Conservation (phyloP, 2,888 invertebrate species). For the Drosophila mercatorum region DNA sequence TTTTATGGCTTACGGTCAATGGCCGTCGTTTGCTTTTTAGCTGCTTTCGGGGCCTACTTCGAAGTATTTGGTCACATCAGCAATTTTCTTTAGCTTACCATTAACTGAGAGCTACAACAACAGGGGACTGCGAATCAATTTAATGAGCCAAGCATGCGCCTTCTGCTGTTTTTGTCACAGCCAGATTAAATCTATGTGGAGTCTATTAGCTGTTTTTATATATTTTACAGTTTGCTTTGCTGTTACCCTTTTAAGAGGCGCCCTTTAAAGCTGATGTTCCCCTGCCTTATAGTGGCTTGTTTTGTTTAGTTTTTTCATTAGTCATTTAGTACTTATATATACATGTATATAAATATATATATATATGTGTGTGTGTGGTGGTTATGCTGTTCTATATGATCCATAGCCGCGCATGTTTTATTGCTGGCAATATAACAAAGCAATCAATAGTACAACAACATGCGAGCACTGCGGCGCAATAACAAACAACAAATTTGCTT, state of each 20-base stretch:
- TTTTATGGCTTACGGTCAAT: slow-evolving; percentile 73
- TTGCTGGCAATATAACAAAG: slow-evolving; percentile 57
- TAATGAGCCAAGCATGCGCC: slow-evolving; percentile 73
- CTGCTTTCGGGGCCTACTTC: slow-evolving; percentile 17
- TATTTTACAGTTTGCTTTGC: slow-evolving; percentile 15
- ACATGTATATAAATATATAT: too few species aligned
- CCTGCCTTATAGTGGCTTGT: background rate
- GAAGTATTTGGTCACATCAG: slow-evolving; percentile 56
- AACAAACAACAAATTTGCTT: slow-evolving; percentile 69
- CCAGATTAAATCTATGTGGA: slow-evolving; percentile 60
- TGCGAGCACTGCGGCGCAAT: slow-evolving; percentile 51
- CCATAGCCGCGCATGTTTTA: slow-evolving; percentile 48
- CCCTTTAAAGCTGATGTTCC: slow-evolving; percentile 45
- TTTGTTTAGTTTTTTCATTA: slow-evolving; percentile 43
- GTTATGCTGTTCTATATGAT: slow-evolving; percentile 35
- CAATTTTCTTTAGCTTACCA: slow-evolving; percentile 51
- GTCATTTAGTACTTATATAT: slow-evolving; percentile 14
- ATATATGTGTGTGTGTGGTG: slow-evolving; percentile 6
- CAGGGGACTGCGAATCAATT: slow-evolving; percentile 46
- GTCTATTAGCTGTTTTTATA: slow-evolving; percentile 72
- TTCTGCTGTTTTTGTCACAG: slow-evolving; percentile 29
- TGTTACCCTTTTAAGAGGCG: slow-evolving; percentile 51
- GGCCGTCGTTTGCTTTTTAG: slow-evolving; percentile 62
- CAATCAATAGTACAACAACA: slow-evolving; percentile 66
- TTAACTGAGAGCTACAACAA: slow-evolving; percentile 22